These are phyloP conservation scores for Myathropa florea DNA, from an alignment of 2,888 invertebrate genomes.

Conservation along the genomic window DNA sequence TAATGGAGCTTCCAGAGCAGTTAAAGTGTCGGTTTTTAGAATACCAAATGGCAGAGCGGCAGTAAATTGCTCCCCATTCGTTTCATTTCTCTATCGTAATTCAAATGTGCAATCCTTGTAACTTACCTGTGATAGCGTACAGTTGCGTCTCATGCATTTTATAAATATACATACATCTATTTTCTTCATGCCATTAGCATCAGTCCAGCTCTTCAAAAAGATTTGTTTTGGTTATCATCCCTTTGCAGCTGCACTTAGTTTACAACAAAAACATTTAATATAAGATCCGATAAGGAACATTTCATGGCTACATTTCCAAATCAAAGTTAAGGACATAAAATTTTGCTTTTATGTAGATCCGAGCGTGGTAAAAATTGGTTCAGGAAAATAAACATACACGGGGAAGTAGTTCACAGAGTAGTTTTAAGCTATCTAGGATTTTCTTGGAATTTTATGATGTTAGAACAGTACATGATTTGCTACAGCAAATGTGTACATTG, in stretches of 20 bases:
- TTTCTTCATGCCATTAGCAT: conserved; percentile 16
- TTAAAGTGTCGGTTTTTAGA: background rate
- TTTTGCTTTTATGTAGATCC: background rate
- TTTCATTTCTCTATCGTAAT: background rate
- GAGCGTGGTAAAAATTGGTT: background rate
- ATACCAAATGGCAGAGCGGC: background rate
- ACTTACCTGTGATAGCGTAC: background rate
- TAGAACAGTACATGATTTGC: background rate
- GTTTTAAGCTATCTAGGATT: background rate
- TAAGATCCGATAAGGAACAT: background rate
- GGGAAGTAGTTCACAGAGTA: background rate
- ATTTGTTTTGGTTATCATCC: background rate
- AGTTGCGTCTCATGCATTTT: conserved; percentile 15
- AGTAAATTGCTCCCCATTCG: background rate
- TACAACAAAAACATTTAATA: background rate
- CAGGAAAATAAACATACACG: background rate
- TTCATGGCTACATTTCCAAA: background rate
- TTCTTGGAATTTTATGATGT: background rate
- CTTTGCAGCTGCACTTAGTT: background rate
- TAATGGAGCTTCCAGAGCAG: background rate
- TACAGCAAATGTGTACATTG: background rate
- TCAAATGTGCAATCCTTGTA: background rate
- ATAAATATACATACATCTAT: background rate
- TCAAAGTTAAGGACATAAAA: background rate
- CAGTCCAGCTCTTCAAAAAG: background rate